Evolutionary conservation across 2,888 invertebrate species (phyloP).

Genomic region (Rotaria macrura): DNA sequence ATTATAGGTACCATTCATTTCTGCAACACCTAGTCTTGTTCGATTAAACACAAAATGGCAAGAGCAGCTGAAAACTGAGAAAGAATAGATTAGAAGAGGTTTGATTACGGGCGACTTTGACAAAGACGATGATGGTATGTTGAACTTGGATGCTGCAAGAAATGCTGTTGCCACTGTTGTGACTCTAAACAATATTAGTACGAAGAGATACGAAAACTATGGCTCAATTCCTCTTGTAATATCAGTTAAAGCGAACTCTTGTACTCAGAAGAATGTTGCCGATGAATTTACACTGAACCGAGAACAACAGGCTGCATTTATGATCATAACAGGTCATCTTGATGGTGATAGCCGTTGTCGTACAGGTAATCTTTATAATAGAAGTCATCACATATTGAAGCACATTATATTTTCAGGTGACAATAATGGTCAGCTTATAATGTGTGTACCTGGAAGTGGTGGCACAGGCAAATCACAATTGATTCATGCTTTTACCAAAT

Average conservation of each 20-base stretch:
- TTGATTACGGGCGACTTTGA: too few relatives aligned
- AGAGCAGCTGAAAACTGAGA: too few relatives aligned
- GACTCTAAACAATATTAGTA: too few relatives aligned
- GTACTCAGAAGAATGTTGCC: background rate
- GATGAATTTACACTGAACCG: background rate
- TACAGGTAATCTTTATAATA: background rate
- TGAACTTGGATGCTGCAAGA: too few relatives aligned
- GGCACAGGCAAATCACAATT: background rate
- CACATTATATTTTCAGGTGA: background rate
- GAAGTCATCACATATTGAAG: background rate
- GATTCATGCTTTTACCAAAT: background rate
- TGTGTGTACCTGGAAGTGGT: background rate
- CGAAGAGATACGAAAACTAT: too few relatives aligned
- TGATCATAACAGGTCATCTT: background rate
- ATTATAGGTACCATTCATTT: too few relatives aligned
- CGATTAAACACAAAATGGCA: too few relatives aligned
- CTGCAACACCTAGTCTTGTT: too few relatives aligned
- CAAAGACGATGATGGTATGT: too few relatives aligned
- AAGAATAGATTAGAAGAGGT: too few relatives aligned
- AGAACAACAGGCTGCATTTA: background rate
- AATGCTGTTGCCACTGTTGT: too few relatives aligned
- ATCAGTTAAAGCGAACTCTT: background rate
- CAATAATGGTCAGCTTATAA: background rate
- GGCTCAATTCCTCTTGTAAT: too few relatives aligned
- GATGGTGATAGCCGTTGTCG: background rate